Base-by-base conservation (phyloP, 2,797 vertebrate genomes). In the Lates japonicus region DNA sequence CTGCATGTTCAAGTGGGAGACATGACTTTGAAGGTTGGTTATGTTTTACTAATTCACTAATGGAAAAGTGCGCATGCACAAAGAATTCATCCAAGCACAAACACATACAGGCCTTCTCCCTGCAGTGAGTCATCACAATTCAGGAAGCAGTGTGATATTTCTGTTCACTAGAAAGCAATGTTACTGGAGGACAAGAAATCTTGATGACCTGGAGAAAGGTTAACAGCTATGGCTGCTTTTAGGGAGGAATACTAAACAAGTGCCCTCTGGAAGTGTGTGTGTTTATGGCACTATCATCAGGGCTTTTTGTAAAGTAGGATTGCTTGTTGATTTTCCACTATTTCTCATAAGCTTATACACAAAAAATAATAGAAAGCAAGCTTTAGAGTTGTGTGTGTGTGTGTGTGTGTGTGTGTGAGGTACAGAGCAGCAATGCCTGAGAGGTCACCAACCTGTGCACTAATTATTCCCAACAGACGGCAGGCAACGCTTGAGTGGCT, bases 391-490 rank as follows among this genome's bases (percentile, higher is more conserved):
- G 49, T 70, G 51, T 59, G 16, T 70, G 60, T 10, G 49, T 70
- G 51, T 59, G 16, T 70, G 60, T 17, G 65, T 10, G 11, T 25
- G 14, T 16, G 19, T 25, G 2, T 29, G 25, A 29, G 58, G 64
- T 73, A 65, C 39, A n/a, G 69, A 74, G 35, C 63, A 51, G 52
- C 46, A 61, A 54, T 69, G 74, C 59, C 60, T 44, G 52, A 42
- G 81, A 92, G 78, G 67, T 81, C 87, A 75, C 58, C 81, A 89
- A 82, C 80, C 72, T 90, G 77, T 82, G 65, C 75, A 5, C 31
- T 89, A 88, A 88, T 94, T 93, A 90, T 79, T 83, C 87, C 74
- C 76, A 93, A 51, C 87, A 86, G 91, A 89, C 78, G 83, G 87
- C 82, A 74, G 73, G 88, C 81, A 52, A 65, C 57, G 57, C 74